Evolutionary conservation across 2,797 vertebrate species (phyloP), one percentile per base, ranked within the genome.

Genomic region (Erethizon dorsatum): DNA sequence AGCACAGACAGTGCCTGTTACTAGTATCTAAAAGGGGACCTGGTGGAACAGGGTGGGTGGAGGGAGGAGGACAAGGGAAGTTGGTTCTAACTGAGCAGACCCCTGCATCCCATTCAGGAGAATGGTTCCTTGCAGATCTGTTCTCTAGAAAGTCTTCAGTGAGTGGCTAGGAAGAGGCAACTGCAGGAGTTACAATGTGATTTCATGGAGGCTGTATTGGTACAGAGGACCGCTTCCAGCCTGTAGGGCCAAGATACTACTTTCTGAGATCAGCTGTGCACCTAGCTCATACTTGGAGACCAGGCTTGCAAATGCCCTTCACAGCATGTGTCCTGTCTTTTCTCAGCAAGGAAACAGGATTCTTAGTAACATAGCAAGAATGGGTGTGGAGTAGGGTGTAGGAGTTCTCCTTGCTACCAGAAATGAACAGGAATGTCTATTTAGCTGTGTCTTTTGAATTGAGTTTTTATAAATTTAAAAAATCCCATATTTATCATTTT

Each of bases 111-210:
- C 24, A 61, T 33, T 37, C 37, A 20, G 41, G 59, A 63, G 52
- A 69, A 7, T 28, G 9, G n/a, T 14, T 54, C 14, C 71, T 78
- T 83, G 45, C 0, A 33, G 45, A 22, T 78, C 56, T 69, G 31
- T 37, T 84, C 90, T 92, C 69, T 97, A 78, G 69, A 59, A 88
- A 20, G 6, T 83, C 41, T 56, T 83, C 84, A 67, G 73, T 13
- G 45, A 47, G 8, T 80, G 87, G n/a, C 15, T 37, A 6, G 10
- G 69, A 86, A 54, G 86, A 83, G 56, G 37, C 8, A 83, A 10
- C 22, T 63, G 0, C 15, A n/a, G 12, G 56, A 63, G n/a, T 37
- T 47, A 31, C 14, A 67, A 0, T 2, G 12, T 33, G 47, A 50
- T 37, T 31, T 88, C 45, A 12, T 7, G 14, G 5, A 28, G 61